Evolutionary conservation across 1,140 invertebrate genomes (phyloP), one percentile per base, ranked within the genome.

Genomic region (Drosophila equinoxialis): DNA sequence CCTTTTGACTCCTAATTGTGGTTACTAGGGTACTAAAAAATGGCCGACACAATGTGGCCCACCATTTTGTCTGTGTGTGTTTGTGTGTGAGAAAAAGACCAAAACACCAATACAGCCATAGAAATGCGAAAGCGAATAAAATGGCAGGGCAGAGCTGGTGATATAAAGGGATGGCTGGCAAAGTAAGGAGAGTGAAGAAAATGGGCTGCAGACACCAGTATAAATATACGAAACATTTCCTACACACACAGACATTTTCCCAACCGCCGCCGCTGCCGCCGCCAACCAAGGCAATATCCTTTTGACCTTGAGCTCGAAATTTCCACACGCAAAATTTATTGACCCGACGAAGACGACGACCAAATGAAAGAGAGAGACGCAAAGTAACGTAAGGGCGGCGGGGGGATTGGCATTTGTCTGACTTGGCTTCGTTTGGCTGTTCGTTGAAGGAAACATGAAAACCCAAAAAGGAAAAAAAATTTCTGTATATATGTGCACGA

Each of bases 241-340:
- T 89, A 89, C 79, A 69, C 77, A 39, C 37, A 39, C 37, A 39
- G 37, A 39, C 37, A 58, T n/a, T 26, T 61, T 26, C 61, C 61
- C 17, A 11, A 20, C 26, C 60, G 30, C 30, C 30, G 30, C 6
- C 30, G 30, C 30, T 30, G 30, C 30, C 30, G 30, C 30, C 30
- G 26, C 8, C 45, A 41, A n/a, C 39, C 41, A 60, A 60, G 84
- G 76, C 90, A 91, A 91, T 91, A 91, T 91, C 90, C 90, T 91
- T 91, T 91, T 91, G 90, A 91, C 90, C 90, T 91, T 91, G 90
- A 91, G 81, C 80, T 61, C 73, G 86, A 71, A 77, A 91, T 91
- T 90, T 84, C 81, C 90, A 85, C 77, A 87, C 90, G 78, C 75
- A 87, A 81, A 91, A 91, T 91, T 91, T 91, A 91, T 87, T 91